phyloP scores from a whole-genome alignment of 2,888 invertebrate genomes.

The Euplexia lucipara region DNA sequence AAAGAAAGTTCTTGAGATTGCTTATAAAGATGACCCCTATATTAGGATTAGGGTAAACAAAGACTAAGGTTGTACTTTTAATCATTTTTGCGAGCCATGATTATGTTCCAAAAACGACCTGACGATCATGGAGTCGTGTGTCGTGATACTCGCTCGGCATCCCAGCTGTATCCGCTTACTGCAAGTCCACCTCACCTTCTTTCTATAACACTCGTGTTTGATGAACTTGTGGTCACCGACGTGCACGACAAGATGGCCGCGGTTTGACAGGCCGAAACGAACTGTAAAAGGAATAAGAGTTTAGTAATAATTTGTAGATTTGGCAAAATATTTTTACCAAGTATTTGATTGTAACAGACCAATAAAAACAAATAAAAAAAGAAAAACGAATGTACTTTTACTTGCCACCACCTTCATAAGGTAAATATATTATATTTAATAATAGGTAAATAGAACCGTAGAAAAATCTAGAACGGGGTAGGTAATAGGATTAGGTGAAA shows the following conservation, averaged over 20 bases:
- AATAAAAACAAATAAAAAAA: constrained; percentile 9
- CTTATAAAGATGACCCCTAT: too few species aligned
- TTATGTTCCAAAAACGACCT: constrained; percentile 81
- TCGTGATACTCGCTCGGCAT: constrained; percentile 83
- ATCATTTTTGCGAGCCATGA: constrained; percentile 65
- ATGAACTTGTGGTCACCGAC: constrained; percentile 82
- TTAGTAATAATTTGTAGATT: constrained; percentile 27
- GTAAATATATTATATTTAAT: constrained; percentile 5
- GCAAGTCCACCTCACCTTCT: constrained; percentile 86
- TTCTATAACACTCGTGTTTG: constrained; percentile 84
- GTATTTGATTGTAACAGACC: not conserved
- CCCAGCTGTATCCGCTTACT: constrained; percentile 78
- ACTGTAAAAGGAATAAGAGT: constrained; percentile 71
- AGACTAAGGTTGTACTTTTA: not conserved
- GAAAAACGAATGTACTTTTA: not conserved
- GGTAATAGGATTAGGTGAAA: not conserved
- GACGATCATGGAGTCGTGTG: constrained; percentile 76
- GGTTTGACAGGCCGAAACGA: constrained; percentile 81
- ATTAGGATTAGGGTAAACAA: too few species aligned
- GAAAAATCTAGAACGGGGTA: constrained; percentile 1
- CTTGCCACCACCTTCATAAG: constrained; percentile 2
- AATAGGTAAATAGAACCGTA: not conserved
- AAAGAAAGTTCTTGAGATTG: too few species aligned
- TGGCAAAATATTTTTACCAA: not conserved
- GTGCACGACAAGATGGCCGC: constrained; percentile 82